phyloP scores from a whole-genome alignment of 2,797 vertebrate genomes.

The Enteromius viviparus region DNA sequence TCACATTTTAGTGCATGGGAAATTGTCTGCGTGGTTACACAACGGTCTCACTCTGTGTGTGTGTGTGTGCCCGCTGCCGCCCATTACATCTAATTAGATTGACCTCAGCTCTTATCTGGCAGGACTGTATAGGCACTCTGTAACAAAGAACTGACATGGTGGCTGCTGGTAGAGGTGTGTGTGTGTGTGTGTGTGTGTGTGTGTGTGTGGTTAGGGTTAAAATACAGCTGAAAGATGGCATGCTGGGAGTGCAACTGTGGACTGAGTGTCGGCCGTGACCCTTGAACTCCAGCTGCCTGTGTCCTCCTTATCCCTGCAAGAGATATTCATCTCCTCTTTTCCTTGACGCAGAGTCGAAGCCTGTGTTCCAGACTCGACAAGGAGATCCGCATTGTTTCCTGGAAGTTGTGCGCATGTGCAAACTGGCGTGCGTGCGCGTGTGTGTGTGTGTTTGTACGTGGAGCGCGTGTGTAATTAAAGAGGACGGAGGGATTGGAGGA shows the following conservation, averaged over 20 bases:
- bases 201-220: constrained; percentile 61
- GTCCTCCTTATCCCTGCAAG: neutral
- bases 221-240: constrained; percentile 69
- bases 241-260: constrained; percentile 66
- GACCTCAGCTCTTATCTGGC: constrained; percentile 66
- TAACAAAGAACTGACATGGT: constrained; percentile 46
- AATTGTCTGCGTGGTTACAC: constrained; percentile 28
- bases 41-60: constrained; percentile 47
- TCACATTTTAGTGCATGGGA: constrained; percentile 62
- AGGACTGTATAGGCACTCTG: constrained; percentile 42
- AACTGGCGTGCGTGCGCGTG: neutral
- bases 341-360: constrained; percentile 44
- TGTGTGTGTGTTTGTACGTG: constrained; percentile 24
- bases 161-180: constrained; percentile 36
- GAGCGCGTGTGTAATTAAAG: constrained; percentile 54
- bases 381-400: constrained; percentile 27
- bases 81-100: constrained; percentile 70
- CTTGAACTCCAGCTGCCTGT: constrained; percentile 61
- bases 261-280: constrained; percentile 68
- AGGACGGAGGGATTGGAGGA: constrained; percentile 45
- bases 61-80: constrained; percentile 45
- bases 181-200: constrained; percentile 22
- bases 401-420: neutral
- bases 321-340: constrained; percentile 40
- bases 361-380: neutral